phyloP scores from a whole-genome alignment of 2,113 vertebrate genomes.

The Acanthochromis polyacanthus region DNA sequence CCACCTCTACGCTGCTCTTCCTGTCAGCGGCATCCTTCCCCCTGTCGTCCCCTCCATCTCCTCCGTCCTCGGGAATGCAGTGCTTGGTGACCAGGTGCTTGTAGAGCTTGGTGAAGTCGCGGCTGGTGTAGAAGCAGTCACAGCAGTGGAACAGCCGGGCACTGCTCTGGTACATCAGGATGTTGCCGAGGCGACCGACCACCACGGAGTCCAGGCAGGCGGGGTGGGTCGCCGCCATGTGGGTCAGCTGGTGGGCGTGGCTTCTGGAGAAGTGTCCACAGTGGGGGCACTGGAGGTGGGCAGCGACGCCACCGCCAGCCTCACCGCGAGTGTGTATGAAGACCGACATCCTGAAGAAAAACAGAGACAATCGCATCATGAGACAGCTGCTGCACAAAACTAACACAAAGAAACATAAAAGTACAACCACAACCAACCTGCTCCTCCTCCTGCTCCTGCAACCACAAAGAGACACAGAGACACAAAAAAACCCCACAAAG shows the following conservation, averaged over 20 bases:
- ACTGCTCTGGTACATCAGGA: slow-evolving; percentile 71
- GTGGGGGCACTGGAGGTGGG: slow-evolving; percentile 66
- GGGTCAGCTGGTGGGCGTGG: slow-evolving; percentile 72
- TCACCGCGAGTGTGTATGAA: slow-evolving; percentile 16
- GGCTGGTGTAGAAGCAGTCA: slow-evolving; percentile 68
- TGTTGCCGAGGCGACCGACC: slow-evolving; percentile 73
- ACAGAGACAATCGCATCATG: neutral
- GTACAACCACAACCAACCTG: no score
- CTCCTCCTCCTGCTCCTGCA: no score
- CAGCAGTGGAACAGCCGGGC: slow-evolving; percentile 74
- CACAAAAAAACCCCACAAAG: no score
- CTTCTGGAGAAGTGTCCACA: slow-evolving; percentile 70
- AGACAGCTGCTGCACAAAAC: no score
- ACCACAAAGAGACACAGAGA: no score
- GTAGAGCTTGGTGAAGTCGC: slow-evolving; percentile 72
- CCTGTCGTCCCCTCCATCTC: no score
- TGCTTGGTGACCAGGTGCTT: slow-evolving; percentile 71
- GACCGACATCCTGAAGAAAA: slow-evolving; percentile 42
- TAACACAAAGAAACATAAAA: no score
- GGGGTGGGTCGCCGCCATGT: slow-evolving; percentile 68
- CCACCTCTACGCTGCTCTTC: neutral
- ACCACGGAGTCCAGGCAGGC: slow-evolving; percentile 35
- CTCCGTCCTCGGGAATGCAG: slow-evolving; percentile 52
- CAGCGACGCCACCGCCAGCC: slow-evolving; percentile 3
- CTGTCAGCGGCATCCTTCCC: neutral